A percentile compares a stretch with the other conserved stretches of the same genome.
Conservation (phyloP, 2,888 invertebrate genomes). For the Sipha maydis region DNA sequence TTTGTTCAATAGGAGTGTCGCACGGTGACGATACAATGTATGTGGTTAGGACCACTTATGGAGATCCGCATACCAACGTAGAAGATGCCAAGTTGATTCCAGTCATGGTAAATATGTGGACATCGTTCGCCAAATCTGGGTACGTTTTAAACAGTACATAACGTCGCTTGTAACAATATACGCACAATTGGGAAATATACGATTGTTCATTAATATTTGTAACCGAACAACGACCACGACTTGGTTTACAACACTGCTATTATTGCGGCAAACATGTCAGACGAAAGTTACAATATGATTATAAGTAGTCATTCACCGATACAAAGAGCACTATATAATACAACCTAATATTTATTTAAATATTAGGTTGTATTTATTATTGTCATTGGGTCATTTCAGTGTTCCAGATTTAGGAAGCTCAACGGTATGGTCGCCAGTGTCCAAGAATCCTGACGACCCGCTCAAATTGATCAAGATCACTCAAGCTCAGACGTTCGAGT, state of each 20-base stretch:
- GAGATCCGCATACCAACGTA: constrained; percentile 67
- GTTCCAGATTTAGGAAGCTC: constrained; percentile 10
- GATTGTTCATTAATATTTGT: too few relatives aligned
- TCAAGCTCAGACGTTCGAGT: constrained; percentile 31
- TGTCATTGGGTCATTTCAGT: neutral
- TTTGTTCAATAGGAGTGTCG: constrained; percentile 63
- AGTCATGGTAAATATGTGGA: constrained; percentile 71
- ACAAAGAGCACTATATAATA: too few relatives aligned
- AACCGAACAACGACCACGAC: too few relatives aligned
- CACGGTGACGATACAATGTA: constrained; percentile 65
- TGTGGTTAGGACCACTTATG: constrained; percentile 62
- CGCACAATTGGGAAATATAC: too few relatives aligned
- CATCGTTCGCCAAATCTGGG: constrained; percentile 73
- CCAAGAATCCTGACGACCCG: constrained; percentile 35
- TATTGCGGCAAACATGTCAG: too few relatives aligned
- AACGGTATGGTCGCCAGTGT: constrained; percentile 33
- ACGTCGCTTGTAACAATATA: too few relatives aligned
- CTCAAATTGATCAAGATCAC: constrained; percentile 45
- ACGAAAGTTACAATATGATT: too few relatives aligned
- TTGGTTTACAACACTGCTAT: too few relatives aligned
- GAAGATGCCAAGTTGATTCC: constrained; percentile 72
- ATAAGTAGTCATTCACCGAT: too few relatives aligned
- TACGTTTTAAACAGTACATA: constrained; percentile 66
- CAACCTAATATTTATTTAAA: too few relatives aligned
- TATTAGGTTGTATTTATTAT: too few relatives aligned